Conservation (phyloP, 2,797 vertebrate genomes). For the Typhlichthys eigenmanni region DNA sequence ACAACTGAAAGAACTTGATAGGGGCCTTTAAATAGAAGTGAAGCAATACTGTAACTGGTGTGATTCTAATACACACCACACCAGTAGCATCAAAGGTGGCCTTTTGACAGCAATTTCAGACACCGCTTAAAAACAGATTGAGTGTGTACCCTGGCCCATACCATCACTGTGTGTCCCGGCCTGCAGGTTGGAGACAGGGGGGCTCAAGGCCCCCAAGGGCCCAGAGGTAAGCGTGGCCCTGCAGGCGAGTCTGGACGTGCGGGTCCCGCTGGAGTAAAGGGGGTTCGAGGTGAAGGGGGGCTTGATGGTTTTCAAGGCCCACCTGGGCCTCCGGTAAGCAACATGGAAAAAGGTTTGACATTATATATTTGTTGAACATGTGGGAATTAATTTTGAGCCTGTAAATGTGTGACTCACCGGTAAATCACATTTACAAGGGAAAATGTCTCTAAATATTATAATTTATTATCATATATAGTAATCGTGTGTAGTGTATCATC, state of each 20-base stretch:
- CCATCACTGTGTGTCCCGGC: conserved; percentile 13
- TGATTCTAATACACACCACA: too few relatives aligned
- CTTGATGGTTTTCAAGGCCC: conserved; percentile 76
- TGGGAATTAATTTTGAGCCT: conserved; percentile 7
- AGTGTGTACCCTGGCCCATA: too few relatives aligned
- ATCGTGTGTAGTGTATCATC: not conserved
- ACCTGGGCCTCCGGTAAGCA: conserved; percentile 75
- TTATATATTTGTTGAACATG: conserved; percentile 13
- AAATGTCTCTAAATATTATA: not conserved
- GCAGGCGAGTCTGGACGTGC: conserved; percentile 69
- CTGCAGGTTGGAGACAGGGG: conserved; percentile 75
- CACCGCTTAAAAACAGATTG: too few relatives aligned
- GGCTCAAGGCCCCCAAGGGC: conserved; percentile 69
- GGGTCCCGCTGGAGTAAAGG: conserved; percentile 73
- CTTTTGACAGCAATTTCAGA: too few relatives aligned
- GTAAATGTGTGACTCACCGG: conserved; percentile 6
- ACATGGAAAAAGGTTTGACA: conserved; percentile 11
- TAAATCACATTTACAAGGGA: not conserved
- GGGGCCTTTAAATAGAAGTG: too few relatives aligned
- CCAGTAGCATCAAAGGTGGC: too few relatives aligned
- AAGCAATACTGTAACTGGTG: too few relatives aligned
- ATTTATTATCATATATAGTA: not conserved
- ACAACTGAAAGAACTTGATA: too few relatives aligned
- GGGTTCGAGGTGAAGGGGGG: conserved; percentile 71
- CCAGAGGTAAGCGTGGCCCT: conserved; percentile 71